Percentiles rank a stretch among this genome's conserved stretches.
Conservation (phyloP, 53 echinoderm and acorn worm species). For the Paracentrotus lividus region DNA sequence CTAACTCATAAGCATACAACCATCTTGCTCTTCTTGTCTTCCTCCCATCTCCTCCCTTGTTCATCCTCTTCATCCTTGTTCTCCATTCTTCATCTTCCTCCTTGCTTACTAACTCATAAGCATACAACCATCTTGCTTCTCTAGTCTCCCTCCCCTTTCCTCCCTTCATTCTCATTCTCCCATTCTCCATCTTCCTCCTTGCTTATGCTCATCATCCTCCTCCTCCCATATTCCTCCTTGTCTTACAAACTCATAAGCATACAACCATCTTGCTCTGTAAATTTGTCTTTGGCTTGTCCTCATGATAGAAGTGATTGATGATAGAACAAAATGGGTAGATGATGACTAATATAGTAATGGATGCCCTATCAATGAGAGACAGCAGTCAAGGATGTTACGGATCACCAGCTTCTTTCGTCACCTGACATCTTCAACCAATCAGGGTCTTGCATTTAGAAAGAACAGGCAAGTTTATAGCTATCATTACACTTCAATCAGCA, state of each 20-base stretch:
- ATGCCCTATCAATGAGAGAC: conserved; percentile 60
- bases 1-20: neutral
- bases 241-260: conserved; percentile 10
- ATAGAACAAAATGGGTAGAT: conserved; percentile 42
- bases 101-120: too few species aligned
- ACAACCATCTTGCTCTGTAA: conserved; percentile 50
- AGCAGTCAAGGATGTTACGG: conserved; percentile 37
- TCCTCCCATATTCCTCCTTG: neutral
- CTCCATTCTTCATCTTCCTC: neutral
- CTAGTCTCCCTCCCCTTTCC: neutral
- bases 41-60: neutral
- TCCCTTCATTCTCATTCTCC: neutral
- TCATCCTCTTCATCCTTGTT: neutral
- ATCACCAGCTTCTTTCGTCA: conserved; percentile 42
- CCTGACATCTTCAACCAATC: conserved; percentile 19
- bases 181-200: neutral
- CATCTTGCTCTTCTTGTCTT: conserved; percentile 25
- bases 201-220: too few species aligned
- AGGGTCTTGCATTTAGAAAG: neutral
- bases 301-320: conserved; percentile 41
- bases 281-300: conserved; percentile 48
- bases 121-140: too few species aligned
- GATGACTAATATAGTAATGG: conserved; percentile 65
- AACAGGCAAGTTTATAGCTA: neutral
- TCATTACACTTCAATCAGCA: conserved; percentile 35